phyloP scores from a whole-genome alignment of 2,888 invertebrate species.

The Malachius bipustulatus region DNA sequence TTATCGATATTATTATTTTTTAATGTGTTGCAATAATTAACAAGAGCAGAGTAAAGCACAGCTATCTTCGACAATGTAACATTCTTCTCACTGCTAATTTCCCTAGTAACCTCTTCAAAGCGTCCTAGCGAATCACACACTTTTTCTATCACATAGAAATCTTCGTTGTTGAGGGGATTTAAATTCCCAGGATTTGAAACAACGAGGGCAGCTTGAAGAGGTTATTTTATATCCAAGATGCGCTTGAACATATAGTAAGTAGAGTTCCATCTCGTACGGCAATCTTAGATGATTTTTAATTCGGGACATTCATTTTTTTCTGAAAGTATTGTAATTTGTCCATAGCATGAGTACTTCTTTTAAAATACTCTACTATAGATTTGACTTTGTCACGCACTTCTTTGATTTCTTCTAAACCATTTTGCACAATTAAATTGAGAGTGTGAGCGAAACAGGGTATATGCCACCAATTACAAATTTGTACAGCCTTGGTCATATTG shows the following conservation, averaged over 20 bases:
- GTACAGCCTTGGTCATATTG: conserved; percentile 7
- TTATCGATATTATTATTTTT: conserved; percentile 3
- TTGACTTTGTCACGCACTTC: conserved; percentile 3
- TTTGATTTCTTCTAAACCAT: conserved; percentile 1
- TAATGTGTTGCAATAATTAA: conserved; percentile 3
- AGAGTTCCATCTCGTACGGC: conserved; percentile 5
- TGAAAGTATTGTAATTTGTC: neutral
- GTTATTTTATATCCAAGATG: conserved; percentile 2
- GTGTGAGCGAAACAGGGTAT: conserved; percentile 9
- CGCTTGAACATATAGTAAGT: conserved; percentile 6
- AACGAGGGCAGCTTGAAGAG: neutral
- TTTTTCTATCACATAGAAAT: neutral
- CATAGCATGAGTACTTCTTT: conserved; percentile 7
- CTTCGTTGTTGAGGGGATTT: conserved; percentile 3
- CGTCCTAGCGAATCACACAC: neutral
- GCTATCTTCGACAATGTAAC: conserved; percentile 2
- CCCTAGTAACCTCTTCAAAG: conserved; percentile 6
- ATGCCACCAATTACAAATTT: conserved; percentile 6
- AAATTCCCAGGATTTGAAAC: conserved; percentile 1
- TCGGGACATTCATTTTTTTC: conserved; percentile 3
- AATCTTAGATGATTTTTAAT: neutral
- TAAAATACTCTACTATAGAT: conserved; percentile 7
- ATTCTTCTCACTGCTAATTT: conserved; percentile 6
- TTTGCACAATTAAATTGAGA: too few species aligned
- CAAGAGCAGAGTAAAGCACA: neutral